A percentile compares a stretch with the other conserved stretches of the same genome.
Evolutionary conservation across 23 tunicate genomes (phyloP).

Genomic region (Halocynthia roretzi): DNA sequence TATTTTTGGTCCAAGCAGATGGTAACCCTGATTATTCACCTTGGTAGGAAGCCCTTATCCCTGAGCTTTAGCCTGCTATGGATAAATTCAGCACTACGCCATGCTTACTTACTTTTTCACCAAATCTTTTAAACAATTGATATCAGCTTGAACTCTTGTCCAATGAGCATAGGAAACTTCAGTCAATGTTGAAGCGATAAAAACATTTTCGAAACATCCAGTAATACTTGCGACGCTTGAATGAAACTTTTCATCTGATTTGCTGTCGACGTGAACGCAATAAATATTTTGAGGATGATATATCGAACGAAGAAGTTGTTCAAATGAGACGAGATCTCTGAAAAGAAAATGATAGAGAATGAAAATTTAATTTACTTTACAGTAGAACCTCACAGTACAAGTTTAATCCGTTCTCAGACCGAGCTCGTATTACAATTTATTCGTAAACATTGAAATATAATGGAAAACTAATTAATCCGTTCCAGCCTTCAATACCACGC

Average conservation of each 20-base stretch:
- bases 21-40: too few relatives aligned
- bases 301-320: slow-evolving; percentile 79
- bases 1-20: too few relatives aligned
- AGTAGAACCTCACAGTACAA: too few relatives aligned
- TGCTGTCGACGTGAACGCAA: slow-evolving; percentile 90
- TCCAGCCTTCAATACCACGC: too few relatives aligned
- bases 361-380: too few relatives aligned
- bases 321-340: slow-evolving; percentile 54
- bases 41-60: too few relatives aligned
- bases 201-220: slow-evolving; percentile 72
- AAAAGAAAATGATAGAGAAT: neutral
- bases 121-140: slow-evolving; percentile 61
- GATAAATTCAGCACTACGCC: neutral
- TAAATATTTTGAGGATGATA: slow-evolving; percentile 92
- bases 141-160: slow-evolving; percentile 85
- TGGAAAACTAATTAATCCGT: too few relatives aligned
- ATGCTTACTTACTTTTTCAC: slow-evolving; percentile 31
- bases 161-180: slow-evolving; percentile 79
- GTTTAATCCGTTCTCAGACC: too few relatives aligned
- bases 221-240: slow-evolving; percentile 19
- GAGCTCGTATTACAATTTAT: too few relatives aligned
- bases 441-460: too few relatives aligned
- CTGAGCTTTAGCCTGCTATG: too few relatives aligned
- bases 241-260: slow-evolving; percentile 52
- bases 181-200: slow-evolving; percentile 43